These are phyloP conservation scores for Lasioglossum morio DNA, from an alignment of 2,888 invertebrate genomes.

Conservation along the genomic window DNA sequence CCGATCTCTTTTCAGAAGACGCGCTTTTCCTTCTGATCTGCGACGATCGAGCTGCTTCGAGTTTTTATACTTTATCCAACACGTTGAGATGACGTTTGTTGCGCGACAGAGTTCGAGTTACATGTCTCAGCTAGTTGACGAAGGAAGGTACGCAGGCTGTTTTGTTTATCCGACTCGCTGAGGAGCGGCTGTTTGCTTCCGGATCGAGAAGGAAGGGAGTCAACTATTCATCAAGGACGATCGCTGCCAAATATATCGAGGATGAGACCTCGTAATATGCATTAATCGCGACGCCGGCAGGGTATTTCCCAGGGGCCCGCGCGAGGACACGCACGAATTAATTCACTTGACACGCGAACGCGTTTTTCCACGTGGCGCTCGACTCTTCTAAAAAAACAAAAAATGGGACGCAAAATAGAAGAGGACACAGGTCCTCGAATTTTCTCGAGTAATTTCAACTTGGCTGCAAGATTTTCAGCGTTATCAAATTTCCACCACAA, in stretches of 20 bases:
- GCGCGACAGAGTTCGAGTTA: no score
- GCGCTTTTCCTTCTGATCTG: no score
- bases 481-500: background rate
- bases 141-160: no score
- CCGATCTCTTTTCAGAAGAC: background rate
- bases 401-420: no score
- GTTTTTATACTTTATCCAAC: no score
- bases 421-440: no score
- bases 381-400: background rate
- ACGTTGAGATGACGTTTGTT: no score
- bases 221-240: background rate
- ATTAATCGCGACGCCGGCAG: conserved; percentile 1
- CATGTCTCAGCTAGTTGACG: no score
- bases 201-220: background rate
- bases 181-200: conserved; percentile 7
- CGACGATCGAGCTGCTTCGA: no score
- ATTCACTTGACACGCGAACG: conserved; percentile 24
- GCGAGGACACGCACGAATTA: conserved; percentile 27
- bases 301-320: background rate
- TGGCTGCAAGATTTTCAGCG: background rate
- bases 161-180: no score
- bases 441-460: no score
- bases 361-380: background rate
- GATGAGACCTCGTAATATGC: conserved; percentile 22
- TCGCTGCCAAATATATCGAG: background rate